Base-by-base conservation (phyloP, 2,888 invertebrate species). In the Boloria euphrosyne region DNA sequence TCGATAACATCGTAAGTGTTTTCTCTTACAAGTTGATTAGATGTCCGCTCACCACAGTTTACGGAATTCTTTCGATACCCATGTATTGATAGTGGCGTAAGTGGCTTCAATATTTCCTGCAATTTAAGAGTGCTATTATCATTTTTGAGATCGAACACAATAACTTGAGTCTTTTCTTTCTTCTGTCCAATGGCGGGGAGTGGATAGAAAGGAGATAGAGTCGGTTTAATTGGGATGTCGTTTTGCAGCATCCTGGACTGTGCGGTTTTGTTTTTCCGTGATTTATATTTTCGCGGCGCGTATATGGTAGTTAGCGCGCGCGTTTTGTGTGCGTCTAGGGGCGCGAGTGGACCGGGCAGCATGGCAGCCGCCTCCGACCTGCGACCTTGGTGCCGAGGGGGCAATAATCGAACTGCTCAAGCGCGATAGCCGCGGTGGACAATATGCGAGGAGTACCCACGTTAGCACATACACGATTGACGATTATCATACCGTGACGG, bases 1-100 rank as follows among this genome's bases (percentile, higher is more conserved):
- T 91, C 83, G 57, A 92, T 81, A 10, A 92, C 89, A 62, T 92
- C 90, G 71, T 92, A 92, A 0, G 92, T 92, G 69, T 92, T 91
- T 76, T 92, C 91, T 71, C 92, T 77, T 5, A 91, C 55, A 10
- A 92, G 74, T 59, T 87, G 87, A 62, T 88, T 89, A 0, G 89
- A 89, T 62, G 80, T 87, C 66, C 76, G 81, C 7, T 75, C 75
- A 4, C 77, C 67, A 13, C 76, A 74, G 14, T 85, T 84, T 44
- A 46, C 10, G 17, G 84, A 79, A 43, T 74, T 83, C 64, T 84
- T 87, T 53, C 85, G 75, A 51, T 78, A 85, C 3, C 85, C 84
- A 44, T 85, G 86, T 70, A 88, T 83, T 66, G 86, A 79, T 7
- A 90, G 72, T 13, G 91, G 90, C 6, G 90, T 89, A 14, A 91